Conservation (phyloP, 2,113 vertebrate genomes). For the Falco punctatus region DNA sequence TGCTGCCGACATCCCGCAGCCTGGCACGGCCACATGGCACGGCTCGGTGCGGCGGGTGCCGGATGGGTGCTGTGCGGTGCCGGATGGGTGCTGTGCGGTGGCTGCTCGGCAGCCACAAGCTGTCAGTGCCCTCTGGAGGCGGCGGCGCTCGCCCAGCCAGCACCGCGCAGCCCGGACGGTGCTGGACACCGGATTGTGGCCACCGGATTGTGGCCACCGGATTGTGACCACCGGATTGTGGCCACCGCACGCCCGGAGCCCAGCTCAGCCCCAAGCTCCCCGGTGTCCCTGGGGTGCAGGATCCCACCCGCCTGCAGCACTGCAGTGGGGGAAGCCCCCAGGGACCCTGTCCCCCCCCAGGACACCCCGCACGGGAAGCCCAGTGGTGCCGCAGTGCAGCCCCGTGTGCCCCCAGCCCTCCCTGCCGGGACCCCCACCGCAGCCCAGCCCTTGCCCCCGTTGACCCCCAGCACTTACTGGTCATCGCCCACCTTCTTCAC, state of each 20-base stretch:
- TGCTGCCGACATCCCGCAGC: not conserved
- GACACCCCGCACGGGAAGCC: not conserved
- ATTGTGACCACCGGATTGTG: rapidly evolving
- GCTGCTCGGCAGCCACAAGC: not conserved
- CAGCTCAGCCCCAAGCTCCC: rapidly evolving
- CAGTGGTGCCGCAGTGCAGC: not conserved
- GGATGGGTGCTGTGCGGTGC: too few relatives aligned
- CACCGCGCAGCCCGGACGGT: not conserved
- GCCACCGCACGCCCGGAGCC: rapidly evolving
- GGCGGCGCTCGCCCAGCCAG: not conserved
- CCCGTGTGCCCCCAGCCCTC: rapidly evolving
- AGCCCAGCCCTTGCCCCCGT: not conserved
- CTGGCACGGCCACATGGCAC: not conserved
- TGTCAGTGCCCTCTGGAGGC: conserved; percentile 55
- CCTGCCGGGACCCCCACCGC: rapidly evolving
- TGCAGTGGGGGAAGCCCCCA: not conserved
- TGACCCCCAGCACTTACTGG: conserved; percentile 86
- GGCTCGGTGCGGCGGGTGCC: not conserved
- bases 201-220: not conserved
- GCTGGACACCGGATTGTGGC: rapidly evolving
- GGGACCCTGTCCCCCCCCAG: not conserved
- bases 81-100: rapidly evolving
- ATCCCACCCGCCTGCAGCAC: not conserved
- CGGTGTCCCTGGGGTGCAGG: not conserved
- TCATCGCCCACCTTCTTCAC: conserved; percentile 97